Evolutionary conservation across 2,113 vertebrate species (phyloP).

Genomic region (Urocitellus parryii): DNA sequence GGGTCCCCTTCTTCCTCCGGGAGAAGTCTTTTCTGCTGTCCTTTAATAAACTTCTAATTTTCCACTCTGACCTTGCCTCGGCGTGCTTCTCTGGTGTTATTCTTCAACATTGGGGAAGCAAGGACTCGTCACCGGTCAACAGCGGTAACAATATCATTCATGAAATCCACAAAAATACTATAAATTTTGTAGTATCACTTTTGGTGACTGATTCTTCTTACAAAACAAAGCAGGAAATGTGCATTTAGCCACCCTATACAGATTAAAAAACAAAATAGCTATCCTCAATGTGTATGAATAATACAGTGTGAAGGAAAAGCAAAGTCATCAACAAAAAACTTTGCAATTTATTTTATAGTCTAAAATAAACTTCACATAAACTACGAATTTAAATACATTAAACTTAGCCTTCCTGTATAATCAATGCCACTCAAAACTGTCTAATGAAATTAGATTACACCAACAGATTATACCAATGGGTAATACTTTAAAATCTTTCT

Average conservation of each 20-base stretch:
- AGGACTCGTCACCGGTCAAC: too few relatives aligned
- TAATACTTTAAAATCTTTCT: conserved; percentile 46
- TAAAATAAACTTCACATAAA: neutral
- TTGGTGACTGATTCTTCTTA: neutral
- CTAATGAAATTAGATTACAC: neutral
- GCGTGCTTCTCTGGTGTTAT: too few relatives aligned
- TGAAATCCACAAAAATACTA: neutral
- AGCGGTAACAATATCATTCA: neutral
- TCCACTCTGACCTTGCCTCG: too few relatives aligned
- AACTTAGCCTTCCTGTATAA: neutral
- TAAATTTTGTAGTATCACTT: neutral
- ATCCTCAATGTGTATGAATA: neutral
- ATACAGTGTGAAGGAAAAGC: neutral
- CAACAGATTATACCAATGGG: conserved; percentile 10
- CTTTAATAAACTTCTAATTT: too few relatives aligned
- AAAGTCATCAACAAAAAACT: conserved; percentile 35
- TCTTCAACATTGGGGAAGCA: too few relatives aligned
- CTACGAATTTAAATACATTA: conserved; percentile 35
- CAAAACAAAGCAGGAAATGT: conserved; percentile 57
- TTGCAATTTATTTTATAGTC: neutral
- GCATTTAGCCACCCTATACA: neutral
- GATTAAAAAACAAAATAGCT: conserved; percentile 48
- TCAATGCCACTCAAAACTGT: conserved; percentile 40
- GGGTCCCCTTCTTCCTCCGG: too few relatives aligned
- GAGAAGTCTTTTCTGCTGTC: too few relatives aligned